Evolutionary conservation across 2,113 vertebrate genomes (phyloP).

Genomic region (Regulus satrapa): DNA sequence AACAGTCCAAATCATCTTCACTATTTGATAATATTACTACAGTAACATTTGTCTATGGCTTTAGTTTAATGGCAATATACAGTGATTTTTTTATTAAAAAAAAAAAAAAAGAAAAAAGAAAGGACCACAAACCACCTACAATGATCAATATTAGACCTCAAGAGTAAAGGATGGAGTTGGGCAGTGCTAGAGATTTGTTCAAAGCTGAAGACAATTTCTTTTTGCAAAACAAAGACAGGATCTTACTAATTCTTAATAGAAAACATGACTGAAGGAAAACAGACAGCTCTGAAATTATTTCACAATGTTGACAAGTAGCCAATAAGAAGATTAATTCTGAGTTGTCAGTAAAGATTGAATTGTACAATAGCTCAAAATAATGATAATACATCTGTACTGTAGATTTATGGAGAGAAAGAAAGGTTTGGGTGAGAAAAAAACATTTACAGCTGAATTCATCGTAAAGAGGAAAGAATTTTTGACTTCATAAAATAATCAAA

Average conservation of each 20-base stretch:
- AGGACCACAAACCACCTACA: not conserved
- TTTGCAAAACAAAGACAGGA: not conserved
- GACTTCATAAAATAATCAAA: not conserved
- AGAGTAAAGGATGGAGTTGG: not conserved
- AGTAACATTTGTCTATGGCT: not conserved
- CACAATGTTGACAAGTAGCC: not conserved
- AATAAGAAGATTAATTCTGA: not conserved
- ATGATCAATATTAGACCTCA: not conserved
- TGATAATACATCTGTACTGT: not conserved
- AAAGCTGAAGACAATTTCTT: not conserved
- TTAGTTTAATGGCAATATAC: not conserved
- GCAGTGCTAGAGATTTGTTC: not conserved
- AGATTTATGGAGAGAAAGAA: not conserved
- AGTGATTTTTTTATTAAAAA: not conserved
- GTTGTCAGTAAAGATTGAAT: not conserved
- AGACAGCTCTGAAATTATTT: conserved; percentile 1
- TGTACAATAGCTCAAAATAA: not conserved
- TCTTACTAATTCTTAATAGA: not conserved
- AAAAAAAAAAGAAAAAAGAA: not conserved
- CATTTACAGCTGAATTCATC: not conserved
- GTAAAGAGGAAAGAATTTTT: not conserved
- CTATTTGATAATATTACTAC: not conserved
- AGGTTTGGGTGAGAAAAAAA: not conserved
- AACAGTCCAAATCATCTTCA: not conserved
- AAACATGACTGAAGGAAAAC: not conserved